These are phyloP conservation scores for Psittacula cyanocephala DNA, from an alignment of 2,113 vertebrate species.

Conservation along the genomic window DNA sequence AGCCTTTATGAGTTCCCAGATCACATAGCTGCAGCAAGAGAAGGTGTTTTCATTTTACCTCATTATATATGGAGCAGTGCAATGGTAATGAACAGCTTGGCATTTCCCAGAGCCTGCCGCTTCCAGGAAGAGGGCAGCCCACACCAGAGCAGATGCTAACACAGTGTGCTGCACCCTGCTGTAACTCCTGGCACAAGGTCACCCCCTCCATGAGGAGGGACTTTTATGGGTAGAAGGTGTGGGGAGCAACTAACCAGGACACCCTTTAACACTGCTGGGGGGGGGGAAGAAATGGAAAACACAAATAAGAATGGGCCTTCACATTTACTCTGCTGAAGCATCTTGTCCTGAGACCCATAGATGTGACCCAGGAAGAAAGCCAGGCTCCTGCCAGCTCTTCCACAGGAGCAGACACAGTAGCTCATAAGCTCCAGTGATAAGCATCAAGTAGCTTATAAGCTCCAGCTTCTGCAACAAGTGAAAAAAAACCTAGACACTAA, in stretches of 20 bases:
- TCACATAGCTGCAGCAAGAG: background rate
- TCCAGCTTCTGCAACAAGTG: background rate
- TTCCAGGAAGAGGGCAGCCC: background rate
- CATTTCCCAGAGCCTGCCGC: background rate
- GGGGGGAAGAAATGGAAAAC: background rate
- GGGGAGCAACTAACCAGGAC: background rate
- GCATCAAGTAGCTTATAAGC: background rate
- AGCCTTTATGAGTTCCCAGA: constrained; percentile 22
- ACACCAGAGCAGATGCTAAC: background rate
- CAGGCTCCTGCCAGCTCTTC: background rate
- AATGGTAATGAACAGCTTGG: background rate
- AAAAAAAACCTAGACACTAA: background rate
- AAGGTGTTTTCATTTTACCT: constrained; percentile 29
- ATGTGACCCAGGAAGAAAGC: background rate
- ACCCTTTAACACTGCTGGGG: background rate
- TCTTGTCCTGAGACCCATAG: background rate
- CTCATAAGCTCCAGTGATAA: background rate
- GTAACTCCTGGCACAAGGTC: background rate
- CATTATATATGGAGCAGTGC: background rate
- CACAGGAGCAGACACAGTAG: background rate
- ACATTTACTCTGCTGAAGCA: background rate
- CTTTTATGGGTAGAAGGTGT: background rate
- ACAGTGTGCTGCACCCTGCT: background rate
- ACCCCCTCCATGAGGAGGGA: background rate
- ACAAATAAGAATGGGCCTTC: background rate